Base-by-base conservation (phyloP, 1,140 invertebrate species). In the Pachypeltis micranthus region DNA sequence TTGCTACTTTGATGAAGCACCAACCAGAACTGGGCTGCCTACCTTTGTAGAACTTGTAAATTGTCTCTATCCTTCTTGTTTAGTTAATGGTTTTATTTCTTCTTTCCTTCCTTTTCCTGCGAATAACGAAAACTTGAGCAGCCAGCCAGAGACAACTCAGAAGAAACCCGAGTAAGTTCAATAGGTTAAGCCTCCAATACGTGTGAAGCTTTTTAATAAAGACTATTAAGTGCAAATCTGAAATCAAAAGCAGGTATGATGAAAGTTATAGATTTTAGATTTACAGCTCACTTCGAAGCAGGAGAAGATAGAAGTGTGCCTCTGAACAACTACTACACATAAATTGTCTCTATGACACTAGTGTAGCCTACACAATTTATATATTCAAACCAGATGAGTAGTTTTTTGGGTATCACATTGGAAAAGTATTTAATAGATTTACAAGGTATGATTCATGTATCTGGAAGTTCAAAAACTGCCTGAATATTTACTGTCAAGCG, bases 121-220 rank as follows among this genome's bases (percentile, higher is more conserved):
- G 64, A 64, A 65, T 24, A 47, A 39, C 12, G 47, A 60, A 58
- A 7, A 39, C 7, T 10, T 39, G 31, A 39, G 31, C 31, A 67
- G 65, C 56, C 59, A 62, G 44, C 65, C 65, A 63, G 65, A 68
- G 64, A 65, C 67, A 62, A 61, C 68, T 62, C 62, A 65, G 64
- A 69, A 69, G 62, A 69, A 66, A 64, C 66, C 65, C 62, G 68
- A 69, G 68, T 69, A 69, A 69, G 68, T 69, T 56, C 19, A 23
- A 47, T n/a, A n/a, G n/a, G n/a, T n/a, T n/a, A n/a, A n/a, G n/a
- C n/a, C n/a, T n/a, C n/a, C n/a, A n/a, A n/a, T n/a, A n/a, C n/a
- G n/a, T n/a, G n/a, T n/a, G n/a, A n/a, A n/a, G n/a, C n/a, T n/a
- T n/a, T n/a, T n/a, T n/a, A n/a, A n/a, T n/a, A n/a, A n/a, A n/a